Percentiles rank a stretch among this genome's conserved stretches.
Evolutionary conservation across 2,888 invertebrate genomes (phyloP).

Genomic region (Philaethria dido): DNA sequence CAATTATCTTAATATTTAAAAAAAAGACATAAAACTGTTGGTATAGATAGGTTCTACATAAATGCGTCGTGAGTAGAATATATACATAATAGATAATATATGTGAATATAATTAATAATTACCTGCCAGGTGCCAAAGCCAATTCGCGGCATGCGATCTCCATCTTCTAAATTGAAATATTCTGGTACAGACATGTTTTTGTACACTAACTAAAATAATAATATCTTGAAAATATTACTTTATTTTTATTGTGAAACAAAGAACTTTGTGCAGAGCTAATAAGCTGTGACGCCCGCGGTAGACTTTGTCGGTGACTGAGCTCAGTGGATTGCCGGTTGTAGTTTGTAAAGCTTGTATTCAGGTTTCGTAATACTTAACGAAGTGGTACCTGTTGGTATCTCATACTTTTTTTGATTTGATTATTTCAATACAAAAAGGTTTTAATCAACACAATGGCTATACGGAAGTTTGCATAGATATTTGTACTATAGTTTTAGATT

Average conservation of each 20-base stretch:
- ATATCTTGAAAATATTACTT: not conserved
- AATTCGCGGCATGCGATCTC: conserved; percentile 87
- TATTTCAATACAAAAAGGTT: not conserved
- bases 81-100: no score
- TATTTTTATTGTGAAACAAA: not conserved
- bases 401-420: not conserved
- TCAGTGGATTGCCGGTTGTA: not conserved
- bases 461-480: not conserved
- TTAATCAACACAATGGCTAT: not conserved
- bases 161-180: conserved; percentile 70
- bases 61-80: not conserved
- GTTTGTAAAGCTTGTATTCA: conserved; percentile 4
- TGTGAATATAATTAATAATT: conserved; percentile 51
- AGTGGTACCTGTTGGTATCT: not conserved
- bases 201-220: conserved; percentile 11
- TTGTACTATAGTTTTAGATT: not conserved
- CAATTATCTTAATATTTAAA: not conserved
- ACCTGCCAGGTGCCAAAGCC: conserved; percentile 94
- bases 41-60: not conserved
- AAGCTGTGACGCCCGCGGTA: not conserved
- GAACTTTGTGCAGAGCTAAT: not conserved
- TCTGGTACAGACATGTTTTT: conserved; percentile 59
- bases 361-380: conserved; percentile 4
- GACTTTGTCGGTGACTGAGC: conserved; percentile 12
- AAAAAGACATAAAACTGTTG: not conserved